Evolutionary conservation across 2,797 vertebrate species (phyloP), one percentile per base, ranked within the genome.

Genomic region (Melanotaenia maccullochi): DNA sequence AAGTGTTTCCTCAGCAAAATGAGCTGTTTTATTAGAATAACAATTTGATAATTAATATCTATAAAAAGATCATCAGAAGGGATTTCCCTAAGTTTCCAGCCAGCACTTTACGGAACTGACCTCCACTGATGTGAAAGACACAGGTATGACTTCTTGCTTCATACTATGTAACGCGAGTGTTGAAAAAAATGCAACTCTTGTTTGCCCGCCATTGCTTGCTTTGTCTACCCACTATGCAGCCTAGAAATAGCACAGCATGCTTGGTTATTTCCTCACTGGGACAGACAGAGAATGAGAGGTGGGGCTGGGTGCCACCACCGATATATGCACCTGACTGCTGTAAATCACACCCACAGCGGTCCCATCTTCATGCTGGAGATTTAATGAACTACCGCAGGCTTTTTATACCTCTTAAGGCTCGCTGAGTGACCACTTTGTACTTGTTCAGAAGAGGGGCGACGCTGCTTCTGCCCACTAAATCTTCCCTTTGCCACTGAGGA

Each of bases 321-420:
- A 92, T 92, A 85, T 87, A 85, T 84, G 92, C 92, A 92, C 90
- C 94, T 91, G 90, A 92, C 90, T 66, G 77, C 79, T 25, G 71
- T 94, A 94, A 94, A 94, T 95, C 93, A 92, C 76, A 22, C 62
- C 83, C 71, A 30, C 90, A 73, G 88, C 74, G 61, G 88, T 87
- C 90, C 91, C 91, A 92, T 94, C 92, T 89, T 92, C 86, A 82
- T 89, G 79, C 89, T 74, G 89, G 86, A 91, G 85, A 92, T 94
- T 95, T 95, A 95, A 95, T 95, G 93, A 95, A 95, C 90, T 95
- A 93, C 90, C 82, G 83, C 83, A 1, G 90, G 92, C 88, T 91
- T 91, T 92, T 89, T 91, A 92, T 91, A 92, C 90, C 90, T 93
- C 92, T 91, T 85, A 92, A 90, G 89, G 86, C 90, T 93, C 90